Evolutionary conservation across 1,140 invertebrate species (phyloP).

Genomic region (Penaeus indicus): DNA sequence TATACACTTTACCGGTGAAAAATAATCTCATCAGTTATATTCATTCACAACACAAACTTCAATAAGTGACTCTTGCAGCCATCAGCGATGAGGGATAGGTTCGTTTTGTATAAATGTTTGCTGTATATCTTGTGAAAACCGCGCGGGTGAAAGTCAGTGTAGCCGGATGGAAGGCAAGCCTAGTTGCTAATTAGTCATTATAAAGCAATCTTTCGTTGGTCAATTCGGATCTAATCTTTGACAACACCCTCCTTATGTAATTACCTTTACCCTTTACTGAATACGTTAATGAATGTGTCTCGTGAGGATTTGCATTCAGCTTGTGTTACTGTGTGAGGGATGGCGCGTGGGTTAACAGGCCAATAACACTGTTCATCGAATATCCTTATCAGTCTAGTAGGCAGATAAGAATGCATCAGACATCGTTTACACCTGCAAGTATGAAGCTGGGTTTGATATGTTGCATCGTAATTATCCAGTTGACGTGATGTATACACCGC

Average conservation of each 20-base stretch:
- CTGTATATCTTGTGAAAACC: background rate
- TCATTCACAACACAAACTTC: slow-evolving; percentile 52
- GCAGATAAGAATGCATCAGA: too few relatives aligned
- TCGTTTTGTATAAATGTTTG: background rate
- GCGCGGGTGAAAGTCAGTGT: too few relatives aligned
- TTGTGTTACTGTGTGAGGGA: background rate
- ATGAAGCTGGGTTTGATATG: too few relatives aligned
- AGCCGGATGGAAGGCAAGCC: background rate
- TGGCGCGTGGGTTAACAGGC: background rate
- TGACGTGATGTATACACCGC: too few relatives aligned
- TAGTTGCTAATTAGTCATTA: slow-evolving; percentile 34
- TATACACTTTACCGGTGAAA: slow-evolving; percentile 45
- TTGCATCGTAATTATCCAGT: too few relatives aligned
- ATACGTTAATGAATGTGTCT: slow-evolving; percentile 28
- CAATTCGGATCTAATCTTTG: slow-evolving; percentile 36
- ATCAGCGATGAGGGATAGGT: background rate
- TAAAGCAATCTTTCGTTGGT: slow-evolving; percentile 35
- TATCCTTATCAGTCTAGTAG: too few relatives aligned
- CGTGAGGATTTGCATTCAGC: slow-evolving; percentile 37
- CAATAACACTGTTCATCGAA: too few relatives aligned
- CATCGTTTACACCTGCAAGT: too few relatives aligned
- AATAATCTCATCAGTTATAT: slow-evolving; percentile 48
- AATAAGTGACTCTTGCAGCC: slow-evolving; percentile 38
- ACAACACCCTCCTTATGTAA: slow-evolving; percentile 40
- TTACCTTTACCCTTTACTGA: slow-evolving; percentile 43